Base-by-base conservation (phyloP, 2,113 vertebrate species). In the Ciconia stormi region DNA sequence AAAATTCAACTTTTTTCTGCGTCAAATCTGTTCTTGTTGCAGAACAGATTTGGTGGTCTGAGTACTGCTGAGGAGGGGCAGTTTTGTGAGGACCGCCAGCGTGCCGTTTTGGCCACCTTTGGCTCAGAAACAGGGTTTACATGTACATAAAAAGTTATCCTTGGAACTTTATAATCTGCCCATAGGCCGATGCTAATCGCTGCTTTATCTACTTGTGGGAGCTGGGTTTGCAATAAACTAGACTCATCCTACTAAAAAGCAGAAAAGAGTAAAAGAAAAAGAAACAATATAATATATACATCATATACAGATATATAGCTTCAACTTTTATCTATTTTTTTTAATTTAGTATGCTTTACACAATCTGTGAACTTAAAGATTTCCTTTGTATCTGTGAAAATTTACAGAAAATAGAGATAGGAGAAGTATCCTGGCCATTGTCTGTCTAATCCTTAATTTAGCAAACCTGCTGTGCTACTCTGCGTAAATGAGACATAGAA, bases 121-220 rank as follows among this genome's bases (percentile, higher is more conserved):
- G 9, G 22, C 36, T 80, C 52, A 81, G 59, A 70, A 69, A 59
- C 11, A 34, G 20, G 7, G 18, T 69, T 52, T 38, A 55, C 14
- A 44, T 5, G 11, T 16, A n/a, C 19, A 27, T 52, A 56, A 80
- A 70, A 50, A 21, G 7, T 40, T 67, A 58, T 22, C 38, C 58
- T 32, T 40, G 21, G 36, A 62, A 47, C 29, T 78, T 82, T 21
- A 16, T 36, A 50, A 46, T 62, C 29, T 73, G 21, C 25, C 18
- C 7, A 21, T 29, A 58, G 29, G 18, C 34, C 0, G 0, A 61
- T 58, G 44, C 9, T 42, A 29, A 2, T 47, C 0, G 0, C 19
- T 80, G 21, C 23, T 66, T 62, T 62, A 25, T 29, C 38, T 73
- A 2, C 50, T 16, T 53, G 17, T 34, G 27, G 13, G 49, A 79